Evolutionary conservation across 2,113 vertebrate species (phyloP), one percentile per base, ranked within the genome.

Genomic region (Meleagris gallopavo): DNA sequence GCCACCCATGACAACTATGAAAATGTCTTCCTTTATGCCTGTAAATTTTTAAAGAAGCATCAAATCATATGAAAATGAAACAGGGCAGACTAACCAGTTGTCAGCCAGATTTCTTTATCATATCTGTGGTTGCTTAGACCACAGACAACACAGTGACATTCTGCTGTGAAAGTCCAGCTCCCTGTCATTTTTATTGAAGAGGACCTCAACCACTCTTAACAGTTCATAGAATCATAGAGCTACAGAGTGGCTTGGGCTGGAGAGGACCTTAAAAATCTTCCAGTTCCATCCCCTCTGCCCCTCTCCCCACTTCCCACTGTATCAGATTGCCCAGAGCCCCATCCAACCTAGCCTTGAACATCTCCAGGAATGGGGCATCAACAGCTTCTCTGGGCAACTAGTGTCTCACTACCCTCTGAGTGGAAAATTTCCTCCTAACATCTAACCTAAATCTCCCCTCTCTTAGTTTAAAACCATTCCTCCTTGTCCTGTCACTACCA

Each of bases 61-160:
- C 54, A 69, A 76, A 65, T 10, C 3, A 5, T 30, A 10, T 6
- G 10, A 54, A 87, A 62, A 3, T 22, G 19, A 46, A 57, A 30
- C 4, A 38, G 1, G 4, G 13, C 3, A 21, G 61, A 60, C 10
- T 6, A 76, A 48, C 4, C 10, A 7, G 8, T 61, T 13, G 3
- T 2, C 8, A 9, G 38, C 16, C 24, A 45, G 55, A 21, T 76
- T 16, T 76, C 32, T 40, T 20, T 70, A 21, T 55, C 41, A 5
- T 15, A 6, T 29, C 3, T 60, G 50, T 58, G 14, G 13, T n/a
- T 83, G 57, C 21, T 78, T 48, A 74, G 55, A 86, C 14, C 15
- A 57, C 40, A 78, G 55, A 36, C 12, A 78, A 3, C 14, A 36
- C 9, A 11, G 10, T 76, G 12, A 79, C 34, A 18, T 36, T 84